Base-by-base conservation (phyloP, 2,888 invertebrate genomes). In the Bibio marci region DNA sequence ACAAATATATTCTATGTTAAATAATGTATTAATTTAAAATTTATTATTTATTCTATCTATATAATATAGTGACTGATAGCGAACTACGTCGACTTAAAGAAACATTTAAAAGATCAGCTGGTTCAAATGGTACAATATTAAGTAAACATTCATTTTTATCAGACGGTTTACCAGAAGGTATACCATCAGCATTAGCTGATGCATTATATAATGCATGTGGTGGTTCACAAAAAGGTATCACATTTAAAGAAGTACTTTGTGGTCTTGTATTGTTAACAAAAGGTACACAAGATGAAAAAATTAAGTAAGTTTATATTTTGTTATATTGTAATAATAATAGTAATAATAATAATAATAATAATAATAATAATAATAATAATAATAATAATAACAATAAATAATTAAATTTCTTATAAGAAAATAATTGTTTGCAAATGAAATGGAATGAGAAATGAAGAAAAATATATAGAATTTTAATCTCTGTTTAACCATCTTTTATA, bases 81-180 rank as follows among this genome's bases (percentile, higher is more conserved):
- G 90, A 90, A 63, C 67, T 79, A 51, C 79, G 80, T 57, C 71
- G 88, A 49, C 72, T 90, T 42, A 79, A 80, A 54, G 87, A 88
- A 62, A 85, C 88, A 35, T 90, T 87, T 60, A 86, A 86, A 57
- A 71, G 83, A 55, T 74, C 81, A 49, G 79, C 85, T 40, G 80
- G 80, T 43, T 66, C 74, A 43, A 76, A 74, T 18, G 70, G 71
- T 41, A 67, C 69, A 49, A 66, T 73, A 49, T 67, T 85, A 55
- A 76, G 77, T 51, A 74, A 80, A 51, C 73, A 73, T 52, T 74
- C 78, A 32, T 90, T 91, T 61, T 74, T 78, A 40, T 76, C 77
- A 55, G 85, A 88, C 63, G 87, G 90, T 38, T 65, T 90, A 42
- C 85, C 87, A 49, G 87, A 88, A 58, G 80, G 82, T 38, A 85